phyloP scores from a whole-genome alignment of 2,113 vertebrate species.

The Chascanopsetta lugubris region DNA sequence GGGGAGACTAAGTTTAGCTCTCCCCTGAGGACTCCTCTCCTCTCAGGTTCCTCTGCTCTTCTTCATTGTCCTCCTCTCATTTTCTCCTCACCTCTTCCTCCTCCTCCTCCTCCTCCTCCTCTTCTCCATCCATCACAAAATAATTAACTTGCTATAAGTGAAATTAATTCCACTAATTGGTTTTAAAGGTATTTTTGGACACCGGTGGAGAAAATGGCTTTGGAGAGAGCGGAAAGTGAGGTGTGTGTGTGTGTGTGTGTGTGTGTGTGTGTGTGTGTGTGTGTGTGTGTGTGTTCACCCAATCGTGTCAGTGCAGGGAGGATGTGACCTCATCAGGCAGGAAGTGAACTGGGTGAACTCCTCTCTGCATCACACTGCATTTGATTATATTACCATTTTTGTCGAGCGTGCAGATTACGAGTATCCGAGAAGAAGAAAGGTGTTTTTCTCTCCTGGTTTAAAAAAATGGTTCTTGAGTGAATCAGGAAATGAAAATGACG shows the following conservation, averaged over 20 bases:
- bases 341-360: slow-evolving; percentile 57
- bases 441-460: neutral
- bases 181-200: slow-evolving; percentile 84
- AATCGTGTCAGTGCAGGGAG: slow-evolving; percentile 39
- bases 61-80: slow-evolving; percentile 61
- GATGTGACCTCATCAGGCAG: slow-evolving; percentile 55
- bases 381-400: slow-evolving; percentile 22
- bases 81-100: slow-evolving; percentile 68
- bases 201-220: slow-evolving; percentile 42
- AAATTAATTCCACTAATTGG: slow-evolving; percentile 88
- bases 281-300: slow-evolving; percentile 22
- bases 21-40: slow-evolving; percentile 74
- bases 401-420: too few relatives aligned
- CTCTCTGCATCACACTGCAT: neutral
- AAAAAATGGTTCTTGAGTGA: slow-evolving; percentile 27
- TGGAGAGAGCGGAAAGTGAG: slow-evolving; percentile 26
- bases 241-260: neutral
- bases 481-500: slow-evolving; percentile 32
- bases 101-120: slow-evolving; percentile 74
- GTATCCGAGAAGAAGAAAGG: slow-evolving; percentile 6
- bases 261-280: neutral
- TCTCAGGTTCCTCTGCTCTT: slow-evolving; percentile 74
- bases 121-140: slow-evolving; percentile 80
- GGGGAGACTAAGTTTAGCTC: slow-evolving; percentile 78
- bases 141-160: slow-evolving; percentile 87